Base-by-base conservation (phyloP, 2,113 vertebrate species). In the Otocyon megalotis region DNA sequence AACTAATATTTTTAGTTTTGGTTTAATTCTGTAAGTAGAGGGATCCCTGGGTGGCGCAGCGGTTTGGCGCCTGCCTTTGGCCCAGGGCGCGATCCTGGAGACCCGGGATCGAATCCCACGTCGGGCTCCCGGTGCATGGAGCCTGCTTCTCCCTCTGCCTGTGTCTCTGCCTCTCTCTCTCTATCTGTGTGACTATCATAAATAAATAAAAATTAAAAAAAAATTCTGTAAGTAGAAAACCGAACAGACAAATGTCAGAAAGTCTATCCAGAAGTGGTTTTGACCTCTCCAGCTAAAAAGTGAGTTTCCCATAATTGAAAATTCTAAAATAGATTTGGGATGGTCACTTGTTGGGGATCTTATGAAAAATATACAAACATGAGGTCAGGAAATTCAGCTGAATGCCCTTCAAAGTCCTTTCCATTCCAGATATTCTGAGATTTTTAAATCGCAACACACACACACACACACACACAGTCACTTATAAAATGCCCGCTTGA, bases 341-440 rank as follows among this genome's bases (percentile, higher is more conserved):
- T 93, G 50, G 50, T 81, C 53, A 79, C 22, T 92, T 93, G n/a
- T 88, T 72, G 95, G 77, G 43, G 63, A 88, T 69, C 63, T 11
- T 95, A 58, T 81, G 63, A 95, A 84, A 97, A 96, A 88, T 85
- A 92, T 48, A 88, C 58, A 95, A 94, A 72, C 63, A 69, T 84
- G 67, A 77, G 12, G 84, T 84, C 84, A 89, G 48, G 82, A 97
- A 88, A 97, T 94, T 88, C 87, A 96, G 91, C 8, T 30, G 76
- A 62, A 54, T 81, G 63, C 76, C 80, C 74, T 95, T 96, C 84
- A 93, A 90, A 96, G 54, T 87, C 74, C 67, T 93, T 93, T 93
- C 65, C 93, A 97, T 93, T 96, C 93, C 35, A 82, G 53, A 97
- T 26, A 87, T 93, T 97, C 86, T 95, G 74, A 95, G 67, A 95